Base-by-base conservation (phyloP, 2,113 vertebrate species). In the Phalacrocorax pelagicus region DNA sequence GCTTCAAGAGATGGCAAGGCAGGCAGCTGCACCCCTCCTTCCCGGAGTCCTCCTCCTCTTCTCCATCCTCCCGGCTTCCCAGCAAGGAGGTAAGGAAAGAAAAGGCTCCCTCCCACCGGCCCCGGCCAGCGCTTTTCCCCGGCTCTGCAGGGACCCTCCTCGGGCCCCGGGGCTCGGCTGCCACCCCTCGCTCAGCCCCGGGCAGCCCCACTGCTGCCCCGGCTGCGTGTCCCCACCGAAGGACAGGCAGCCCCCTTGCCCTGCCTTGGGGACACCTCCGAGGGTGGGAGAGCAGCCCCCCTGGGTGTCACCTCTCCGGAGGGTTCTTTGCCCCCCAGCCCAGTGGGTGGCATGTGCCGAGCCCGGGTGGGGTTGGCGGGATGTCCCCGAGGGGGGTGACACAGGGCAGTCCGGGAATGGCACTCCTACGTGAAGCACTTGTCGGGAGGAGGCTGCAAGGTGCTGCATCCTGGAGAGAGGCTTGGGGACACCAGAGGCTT, bases 61-160 rank as follows among this genome's bases (percentile, higher is more conserved):
- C 80, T 95, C 97, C 87, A 92, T 98, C 98, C 97, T 98, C 97
- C 98, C 97, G 86, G 98, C 98, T 90, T 98, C 99, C 89, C 98
- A 98, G 96, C 99, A 99, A 97, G 99, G 99, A 99, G 99, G 99
- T 99, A 99, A 99, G 99, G 95, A 92, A 90, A 55, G 83, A 69
- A 75, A 67, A 86, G 15, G 30, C 81, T 84, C 70, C 47, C 52
- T 91, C 65, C 40, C 51, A 49, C 5, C 4, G 5, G 5, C 47
- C 61, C 13, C 22, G 22, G 47, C 29, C 55, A 5, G 30, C 8
- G 21, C 55, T 61, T 91, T 51, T 17, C 36, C 57, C 32, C 29
- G 5, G 7, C 62, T 52, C 71, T 15, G 38, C 58, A 3, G 32
- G 80, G 52, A 75, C 67, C 51, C 49, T 71, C 61, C 11, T 11